These are phyloP conservation scores for Gallinago stenura DNA, from an alignment of 2,797 vertebrate genomes.

Conservation along the genomic window DNA sequence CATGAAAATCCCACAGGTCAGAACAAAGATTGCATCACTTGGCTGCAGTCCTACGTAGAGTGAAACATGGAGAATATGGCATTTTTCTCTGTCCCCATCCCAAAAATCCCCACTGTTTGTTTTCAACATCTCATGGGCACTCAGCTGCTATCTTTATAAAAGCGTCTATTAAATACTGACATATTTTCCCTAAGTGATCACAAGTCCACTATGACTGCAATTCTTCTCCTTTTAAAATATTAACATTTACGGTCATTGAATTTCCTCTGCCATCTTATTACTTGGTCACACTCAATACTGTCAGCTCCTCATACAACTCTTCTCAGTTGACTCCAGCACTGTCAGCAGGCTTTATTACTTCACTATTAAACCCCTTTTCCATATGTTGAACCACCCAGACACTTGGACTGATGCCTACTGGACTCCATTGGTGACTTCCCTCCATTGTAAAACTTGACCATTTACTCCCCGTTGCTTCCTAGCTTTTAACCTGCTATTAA, in stretches of 20 bases:
- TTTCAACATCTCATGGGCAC: neutral
- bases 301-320: neutral
- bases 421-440: neutral
- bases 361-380: neutral
- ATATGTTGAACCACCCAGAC: neutral
- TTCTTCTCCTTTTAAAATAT: neutral
- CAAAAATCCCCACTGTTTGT: neutral
- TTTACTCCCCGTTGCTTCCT: neutral
- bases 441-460: neutral
- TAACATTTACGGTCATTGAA: neutral
- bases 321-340: neutral
- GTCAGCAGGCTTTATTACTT: neutral
- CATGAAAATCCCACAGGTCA: neutral
- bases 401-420: neutral
- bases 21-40: neutral
- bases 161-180: neutral
- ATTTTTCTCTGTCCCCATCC: neutral
- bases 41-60: neutral
- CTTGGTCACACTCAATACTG: neutral
- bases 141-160: neutral
- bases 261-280: neutral
- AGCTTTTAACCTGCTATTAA: slow-evolving; percentile 10
- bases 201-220: neutral
- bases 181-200: fast-evolving
- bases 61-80: neutral